Evolutionary conservation across 1,140 invertebrate species (phyloP), one percentile per base, ranked within the genome.

Genomic region (Eurosta solidaginis): DNA sequence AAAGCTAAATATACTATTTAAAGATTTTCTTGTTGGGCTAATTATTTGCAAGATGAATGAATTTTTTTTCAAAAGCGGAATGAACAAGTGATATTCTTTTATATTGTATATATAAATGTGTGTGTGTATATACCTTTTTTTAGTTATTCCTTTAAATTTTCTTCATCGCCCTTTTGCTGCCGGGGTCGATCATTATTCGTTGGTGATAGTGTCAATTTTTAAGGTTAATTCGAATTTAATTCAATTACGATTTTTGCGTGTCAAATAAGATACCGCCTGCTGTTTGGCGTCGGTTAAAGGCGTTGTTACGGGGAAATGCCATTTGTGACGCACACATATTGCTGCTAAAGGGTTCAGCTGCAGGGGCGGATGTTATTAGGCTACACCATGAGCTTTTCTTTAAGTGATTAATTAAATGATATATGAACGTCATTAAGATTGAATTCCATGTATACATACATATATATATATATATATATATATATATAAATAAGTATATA

Each of bases 221-320:
- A 22, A 68, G 59, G 33, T 68, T 68, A 68, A 68, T 68, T 17
- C 40, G 59, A 68, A 40, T 68, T 68, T 68, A 68, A 68, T 68
- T 68, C 59, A 68, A 68, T 68, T 68, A 68, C 33, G 33, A 68
- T 68, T 68, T 63, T 68, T 68, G n/a, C 27, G 22, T 29, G 59
- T 68, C 59, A 68, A 68, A 68, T 68, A 42, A 68, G 33, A 33
- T 68, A 33, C 59, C 59, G 33, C 59, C 40, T 68, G 36, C 59
- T 12, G 40, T 68, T 40, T 68, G 59, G 33, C 59, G 59, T 68
- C 33, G 33, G 33, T 40, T 59, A 12, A 7, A n/a, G 33, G 33
- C 59, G 33, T 9, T 2, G 20, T 1, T 36, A 40, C 36, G 40
- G 40, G 33, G 33, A 68, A 68, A 40, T 40, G 36, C n/a, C 27